phyloP scores from a whole-genome alignment of 2,888 invertebrate species.

The Eupithecia insigniata region DNA sequence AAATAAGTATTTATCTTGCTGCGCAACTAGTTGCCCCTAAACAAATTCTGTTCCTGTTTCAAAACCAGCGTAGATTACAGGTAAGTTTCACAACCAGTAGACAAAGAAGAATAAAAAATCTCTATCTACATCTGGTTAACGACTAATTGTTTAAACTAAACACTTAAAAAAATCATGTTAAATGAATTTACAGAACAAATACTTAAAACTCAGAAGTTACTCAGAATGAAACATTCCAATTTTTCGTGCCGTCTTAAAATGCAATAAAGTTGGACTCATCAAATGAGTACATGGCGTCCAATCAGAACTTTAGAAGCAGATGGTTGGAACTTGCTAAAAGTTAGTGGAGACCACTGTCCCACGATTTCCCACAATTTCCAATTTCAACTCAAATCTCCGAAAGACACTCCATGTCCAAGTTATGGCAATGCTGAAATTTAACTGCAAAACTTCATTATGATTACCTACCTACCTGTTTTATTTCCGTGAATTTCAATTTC shows the following conservation, averaged over 20 bases:
- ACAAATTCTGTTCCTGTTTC: neutral
- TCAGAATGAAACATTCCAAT: neutral
- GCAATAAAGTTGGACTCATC: slow-evolving; percentile 41
- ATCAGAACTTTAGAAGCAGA: slow-evolving; percentile 51
- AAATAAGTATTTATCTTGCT: too few relatives aligned
- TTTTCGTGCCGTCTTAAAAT: slow-evolving; percentile 31
- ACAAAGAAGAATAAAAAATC: too few relatives aligned
- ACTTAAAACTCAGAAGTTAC: neutral
- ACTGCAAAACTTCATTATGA: slow-evolving; percentile 18
- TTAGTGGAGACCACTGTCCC: slow-evolving; percentile 39
- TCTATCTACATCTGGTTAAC: too few relatives aligned
- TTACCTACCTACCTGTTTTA: neutral
- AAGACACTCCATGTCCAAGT: slow-evolving; percentile 50
- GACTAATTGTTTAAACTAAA: too few relatives aligned
- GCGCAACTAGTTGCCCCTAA: neutral
- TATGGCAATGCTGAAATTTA: slow-evolving; percentile 46
- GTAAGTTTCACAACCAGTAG: too few relatives aligned
- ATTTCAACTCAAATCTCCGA: slow-evolving; percentile 21
- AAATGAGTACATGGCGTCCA: slow-evolving; percentile 48
- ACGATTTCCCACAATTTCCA: slow-evolving; percentile 49
- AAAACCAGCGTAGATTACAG: too few relatives aligned
- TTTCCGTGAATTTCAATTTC: slow-evolving; percentile 1
- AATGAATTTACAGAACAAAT: neutral
- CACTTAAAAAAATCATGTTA: neutral
- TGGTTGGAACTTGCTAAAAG: slow-evolving; percentile 55